Conservation (phyloP, 2,888 invertebrate species). For the Cosmia pyralina region DNA sequence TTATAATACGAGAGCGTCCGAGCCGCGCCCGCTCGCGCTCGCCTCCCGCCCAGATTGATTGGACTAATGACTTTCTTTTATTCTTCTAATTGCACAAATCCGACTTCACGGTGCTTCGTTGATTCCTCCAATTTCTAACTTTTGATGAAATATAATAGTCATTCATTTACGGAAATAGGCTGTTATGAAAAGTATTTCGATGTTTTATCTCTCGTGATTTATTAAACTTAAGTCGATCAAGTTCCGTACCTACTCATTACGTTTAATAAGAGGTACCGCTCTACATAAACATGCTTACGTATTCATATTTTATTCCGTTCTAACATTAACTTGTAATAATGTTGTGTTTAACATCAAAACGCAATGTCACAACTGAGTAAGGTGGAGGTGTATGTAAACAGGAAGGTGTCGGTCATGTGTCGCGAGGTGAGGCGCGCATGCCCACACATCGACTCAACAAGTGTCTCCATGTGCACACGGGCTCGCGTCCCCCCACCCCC, state of each 20-base stretch:
- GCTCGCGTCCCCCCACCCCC: conserved; percentile 50
- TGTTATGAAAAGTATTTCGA: conserved; percentile 67
- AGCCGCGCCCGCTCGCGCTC: conserved; percentile 60
- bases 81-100: conserved; percentile 86
- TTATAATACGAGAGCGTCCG: conserved; percentile 79
- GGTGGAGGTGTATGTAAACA: conserved; percentile 44
- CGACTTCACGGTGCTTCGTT: conserved; percentile 78
- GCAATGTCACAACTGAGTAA: conserved; percentile 34
- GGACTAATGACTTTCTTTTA: conserved; percentile 87
- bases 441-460: conserved; percentile 84
- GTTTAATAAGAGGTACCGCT: conserved; percentile 37
- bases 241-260: conserved; percentile 55
- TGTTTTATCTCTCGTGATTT: conserved; percentile 66
- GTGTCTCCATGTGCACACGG: conserved; percentile 85
- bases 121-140: conserved; percentile 75
- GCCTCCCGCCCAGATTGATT: conserved; percentile 79
- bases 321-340: conserved; percentile 18
- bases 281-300: conserved; percentile 15
- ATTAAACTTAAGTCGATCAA: conserved; percentile 66
- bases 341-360: conserved; percentile 34
- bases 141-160: conserved; percentile 78
- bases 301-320: conserved; percentile 20
- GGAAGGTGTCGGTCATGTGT: conserved; percentile 56
- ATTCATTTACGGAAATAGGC: conserved; percentile 75
- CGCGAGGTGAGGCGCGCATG: conserved; percentile 74